Conservation (phyloP, 2,888 invertebrate genomes). For the Spicauda simplicius region DNA sequence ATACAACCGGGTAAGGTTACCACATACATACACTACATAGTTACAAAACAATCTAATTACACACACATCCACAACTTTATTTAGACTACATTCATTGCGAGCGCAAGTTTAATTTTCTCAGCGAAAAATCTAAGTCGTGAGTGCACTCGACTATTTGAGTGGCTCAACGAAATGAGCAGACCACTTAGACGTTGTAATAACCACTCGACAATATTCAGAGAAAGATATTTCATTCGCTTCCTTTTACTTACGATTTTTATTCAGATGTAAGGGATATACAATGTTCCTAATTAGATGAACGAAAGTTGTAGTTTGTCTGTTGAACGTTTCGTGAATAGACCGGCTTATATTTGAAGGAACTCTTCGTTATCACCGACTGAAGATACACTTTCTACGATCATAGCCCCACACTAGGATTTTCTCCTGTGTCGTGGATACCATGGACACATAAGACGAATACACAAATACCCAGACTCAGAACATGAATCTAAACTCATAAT, state of each 20-base stretch:
- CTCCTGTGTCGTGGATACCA: too few species aligned
- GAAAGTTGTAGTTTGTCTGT: background rate
- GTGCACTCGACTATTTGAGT: conserved; percentile 59
- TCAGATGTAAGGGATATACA: conserved; percentile 25
- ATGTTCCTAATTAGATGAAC: conserved; percentile 27
- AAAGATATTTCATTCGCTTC: conserved; percentile 46
- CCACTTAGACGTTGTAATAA: conserved; percentile 74
- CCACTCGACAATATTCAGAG: conserved; percentile 60
- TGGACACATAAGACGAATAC: too few species aligned
- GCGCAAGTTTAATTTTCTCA: conserved; percentile 51
- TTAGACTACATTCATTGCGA: conserved; percentile 22
- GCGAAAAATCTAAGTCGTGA: conserved; percentile 56
- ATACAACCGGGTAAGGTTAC: too few species aligned
- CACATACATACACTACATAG: background rate
- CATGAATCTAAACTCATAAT: too few species aligned
- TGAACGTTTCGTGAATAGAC: background rate
- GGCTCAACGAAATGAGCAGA: conserved; percentile 74
- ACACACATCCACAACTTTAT: conserved; percentile 5
- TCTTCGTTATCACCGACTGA: too few species aligned
- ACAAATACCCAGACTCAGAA: too few species aligned
- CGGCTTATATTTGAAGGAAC: too few species aligned
- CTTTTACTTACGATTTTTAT: conserved; percentile 40
- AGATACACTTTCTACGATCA: too few species aligned
- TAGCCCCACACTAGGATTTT: too few species aligned
- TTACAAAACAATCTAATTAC: conserved; percentile 7